Evolutionary conservation across 2,797 vertebrate genomes (phyloP).

Genomic region (Phylloscopus collybita): DNA sequence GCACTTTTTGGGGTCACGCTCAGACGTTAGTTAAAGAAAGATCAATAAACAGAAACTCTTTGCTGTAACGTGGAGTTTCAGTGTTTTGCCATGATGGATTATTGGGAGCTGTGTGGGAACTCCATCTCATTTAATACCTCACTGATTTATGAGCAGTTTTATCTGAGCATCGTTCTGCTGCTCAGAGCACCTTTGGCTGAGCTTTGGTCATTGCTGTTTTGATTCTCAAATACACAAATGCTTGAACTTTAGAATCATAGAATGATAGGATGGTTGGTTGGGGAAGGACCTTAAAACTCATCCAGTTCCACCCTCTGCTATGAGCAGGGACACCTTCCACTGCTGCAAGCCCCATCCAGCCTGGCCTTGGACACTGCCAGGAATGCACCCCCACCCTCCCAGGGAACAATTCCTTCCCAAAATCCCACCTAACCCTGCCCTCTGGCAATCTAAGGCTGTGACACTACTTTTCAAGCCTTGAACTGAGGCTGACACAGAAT

Average conservation of each 20-base stretch:
- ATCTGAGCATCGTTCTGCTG: not conserved
- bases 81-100: not conserved
- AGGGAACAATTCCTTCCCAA: not conserved
- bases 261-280: not conserved
- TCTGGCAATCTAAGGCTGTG: not conserved
- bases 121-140: not conserved
- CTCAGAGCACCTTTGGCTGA: not conserved
- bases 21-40: not conserved
- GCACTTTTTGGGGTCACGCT: not conserved
- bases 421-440: not conserved
- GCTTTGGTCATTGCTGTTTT: not conserved
- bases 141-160: not conserved
- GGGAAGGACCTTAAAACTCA: not conserved
- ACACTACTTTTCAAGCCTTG: not conserved
- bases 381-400: not conserved
- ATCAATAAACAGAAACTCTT: not conserved
- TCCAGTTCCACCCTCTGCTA: not conserved
- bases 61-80: not conserved
- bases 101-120: not conserved
- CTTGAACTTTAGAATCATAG: not conserved
- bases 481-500: not conserved
- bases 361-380: fast-evolving
- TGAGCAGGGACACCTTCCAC: not conserved
- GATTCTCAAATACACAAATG: not conserved
- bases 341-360: fast-evolving